These are phyloP conservation scores for Clarias laeviceps DNA, from an alignment of 2,797 vertebrate species.

Conservation along the genomic window DNA sequence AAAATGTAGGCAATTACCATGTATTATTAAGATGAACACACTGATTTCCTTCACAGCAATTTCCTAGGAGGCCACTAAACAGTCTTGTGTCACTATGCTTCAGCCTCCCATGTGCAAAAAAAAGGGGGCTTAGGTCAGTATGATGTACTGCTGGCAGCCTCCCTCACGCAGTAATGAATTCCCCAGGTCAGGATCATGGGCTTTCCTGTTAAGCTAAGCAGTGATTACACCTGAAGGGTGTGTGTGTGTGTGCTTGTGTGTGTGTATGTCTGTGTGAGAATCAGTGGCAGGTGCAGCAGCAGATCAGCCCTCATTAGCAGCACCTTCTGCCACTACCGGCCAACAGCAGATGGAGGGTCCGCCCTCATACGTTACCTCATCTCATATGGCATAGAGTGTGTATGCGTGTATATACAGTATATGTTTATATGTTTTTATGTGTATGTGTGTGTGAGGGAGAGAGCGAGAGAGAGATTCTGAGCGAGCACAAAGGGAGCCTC, in stretches of 20 bases:
- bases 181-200: constrained; percentile 77
- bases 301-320: constrained; percentile 98
- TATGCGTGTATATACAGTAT: constrained; percentile 25
- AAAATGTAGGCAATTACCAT: neutral
- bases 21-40: neutral
- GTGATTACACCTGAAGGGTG: constrained; percentile 81
- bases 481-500: constrained; percentile 26
- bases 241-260: constrained; percentile 58
- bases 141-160: constrained; percentile 65
- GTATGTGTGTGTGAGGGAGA: constrained; percentile 44
- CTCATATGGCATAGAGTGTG: constrained; percentile 77
- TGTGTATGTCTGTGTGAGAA: constrained; percentile 61
- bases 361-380: constrained; percentile 91
- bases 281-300: constrained; percentile 93
- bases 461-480: neutral
- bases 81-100: constrained; percentile 7
- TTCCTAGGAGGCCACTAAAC: neutral
- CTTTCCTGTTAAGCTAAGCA: constrained; percentile 76
- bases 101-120: neutral
- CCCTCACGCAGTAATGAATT: constrained; percentile 79
- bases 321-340: constrained; percentile 93
- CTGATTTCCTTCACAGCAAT: neutral
- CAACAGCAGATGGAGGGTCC: constrained; percentile 91
- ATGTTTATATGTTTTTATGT: constrained; percentile 29
- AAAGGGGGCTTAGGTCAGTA: constrained; percentile 42